These are phyloP conservation scores for Gymnoscopelus braueri DNA, from an alignment of 2,797 vertebrate species.

Conservation along the genomic window DNA sequence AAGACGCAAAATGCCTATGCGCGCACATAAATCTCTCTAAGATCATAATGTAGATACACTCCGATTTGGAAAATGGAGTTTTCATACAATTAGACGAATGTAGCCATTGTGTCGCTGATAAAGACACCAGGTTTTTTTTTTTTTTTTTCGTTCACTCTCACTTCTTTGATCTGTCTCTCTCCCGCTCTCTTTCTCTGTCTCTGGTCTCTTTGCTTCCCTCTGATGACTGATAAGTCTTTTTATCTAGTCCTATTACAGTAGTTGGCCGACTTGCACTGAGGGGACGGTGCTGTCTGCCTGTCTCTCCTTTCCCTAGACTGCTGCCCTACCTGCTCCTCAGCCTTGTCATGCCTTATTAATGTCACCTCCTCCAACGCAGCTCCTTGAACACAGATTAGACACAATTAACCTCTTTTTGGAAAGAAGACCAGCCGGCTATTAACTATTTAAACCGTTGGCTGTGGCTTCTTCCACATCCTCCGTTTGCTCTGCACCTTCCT, in stretches of 20 bases:
- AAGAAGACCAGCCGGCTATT: slow-evolving; percentile 57
- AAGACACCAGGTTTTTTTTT: slow-evolving; percentile 12
- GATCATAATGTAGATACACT: slow-evolving; percentile 56
- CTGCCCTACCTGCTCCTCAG: slow-evolving; percentile 58
- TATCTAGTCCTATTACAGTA: slow-evolving; percentile 56
- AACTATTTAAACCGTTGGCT: slow-evolving; percentile 60
- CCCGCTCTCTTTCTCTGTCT: slow-evolving; percentile 10
- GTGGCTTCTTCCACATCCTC: slow-evolving; percentile 17
- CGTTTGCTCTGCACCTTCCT: slow-evolving; percentile 1
- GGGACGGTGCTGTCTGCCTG: slow-evolving; percentile 51
- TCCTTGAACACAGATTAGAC: slow-evolving; percentile 74
- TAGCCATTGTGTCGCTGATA: slow-evolving; percentile 35
- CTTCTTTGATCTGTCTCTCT: slow-evolving; percentile 20
- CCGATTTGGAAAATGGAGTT: slow-evolving; percentile 55
- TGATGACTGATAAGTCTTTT: slow-evolving; percentile 69
- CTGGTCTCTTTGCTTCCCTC: slow-evolving; percentile 26
- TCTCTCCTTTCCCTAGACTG: slow-evolving; percentile 49
- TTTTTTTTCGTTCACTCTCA: slow-evolving; percentile 18
- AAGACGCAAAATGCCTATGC: slow-evolving; percentile 55
- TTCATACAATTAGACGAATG: slow-evolving; percentile 39
- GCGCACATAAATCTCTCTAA: slow-evolving; percentile 49
- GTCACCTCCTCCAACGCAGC: slow-evolving; percentile 55
- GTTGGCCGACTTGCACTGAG: slow-evolving; percentile 50
- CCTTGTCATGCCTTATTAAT: slow-evolving; percentile 78
- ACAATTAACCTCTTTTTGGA: slow-evolving; percentile 80